phyloP scores from a whole-genome alignment of 2,113 vertebrate genomes.

The Ptilorrhoa leucosticta region DNA sequence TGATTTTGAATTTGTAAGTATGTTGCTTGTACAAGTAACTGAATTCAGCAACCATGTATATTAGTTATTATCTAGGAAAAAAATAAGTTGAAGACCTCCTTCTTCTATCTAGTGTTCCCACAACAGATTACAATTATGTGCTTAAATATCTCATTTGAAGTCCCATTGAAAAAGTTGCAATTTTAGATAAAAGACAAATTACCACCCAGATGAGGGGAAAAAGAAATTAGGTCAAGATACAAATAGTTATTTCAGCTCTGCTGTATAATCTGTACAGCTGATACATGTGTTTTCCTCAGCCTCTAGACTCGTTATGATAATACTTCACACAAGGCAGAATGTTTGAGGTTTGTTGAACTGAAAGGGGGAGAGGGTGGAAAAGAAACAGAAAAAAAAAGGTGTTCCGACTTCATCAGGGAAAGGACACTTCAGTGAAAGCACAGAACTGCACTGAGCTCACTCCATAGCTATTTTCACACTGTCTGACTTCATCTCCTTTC shows the following conservation, averaged over 20 bases:
- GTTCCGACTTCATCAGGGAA: not conserved
- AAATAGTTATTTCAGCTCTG: not conserved
- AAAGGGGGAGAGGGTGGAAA: accelerated
- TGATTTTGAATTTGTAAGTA: not conserved
- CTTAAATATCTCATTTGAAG: not conserved
- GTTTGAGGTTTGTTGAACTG: not conserved
- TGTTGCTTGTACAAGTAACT: not conserved
- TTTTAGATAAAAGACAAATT: not conserved
- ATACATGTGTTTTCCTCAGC: not conserved
- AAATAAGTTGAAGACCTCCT: not conserved
- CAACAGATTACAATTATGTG: not conserved
- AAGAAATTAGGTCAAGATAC: not conserved
- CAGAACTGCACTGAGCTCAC: not conserved
- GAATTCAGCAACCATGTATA: not conserved
- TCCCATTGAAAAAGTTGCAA: not conserved
- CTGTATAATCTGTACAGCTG: not conserved
- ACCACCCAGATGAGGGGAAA: not conserved
- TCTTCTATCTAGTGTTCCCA: not conserved
- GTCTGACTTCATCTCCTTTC: not conserved
- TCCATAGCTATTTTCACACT: not conserved
- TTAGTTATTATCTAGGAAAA: not conserved
- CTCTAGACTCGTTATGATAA: not conserved
- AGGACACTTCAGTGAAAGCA: not conserved
- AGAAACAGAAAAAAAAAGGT: too few relatives aligned
- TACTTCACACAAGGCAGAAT: not conserved